These are phyloP conservation scores for Sacculina carcini DNA, from an alignment of 2,888 invertebrate species.

Conservation along the genomic window DNA sequence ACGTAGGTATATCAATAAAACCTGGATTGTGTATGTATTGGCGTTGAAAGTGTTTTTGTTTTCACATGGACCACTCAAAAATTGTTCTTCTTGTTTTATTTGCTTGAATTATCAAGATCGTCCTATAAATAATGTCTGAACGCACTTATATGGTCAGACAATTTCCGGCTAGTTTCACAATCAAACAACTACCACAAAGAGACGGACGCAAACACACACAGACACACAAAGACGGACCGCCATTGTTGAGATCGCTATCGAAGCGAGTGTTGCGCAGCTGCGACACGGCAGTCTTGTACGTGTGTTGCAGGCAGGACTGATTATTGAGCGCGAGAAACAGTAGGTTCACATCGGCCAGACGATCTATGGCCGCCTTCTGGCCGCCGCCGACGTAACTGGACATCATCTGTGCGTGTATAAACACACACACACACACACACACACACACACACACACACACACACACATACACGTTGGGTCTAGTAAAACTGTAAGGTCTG, in stretches of 20 bases:
- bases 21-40: no score
- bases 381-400: slow-evolving; percentile 15
- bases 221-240: slow-evolving; percentile 6
- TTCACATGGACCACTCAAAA: no score
- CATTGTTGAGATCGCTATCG: slow-evolving; percentile 25
- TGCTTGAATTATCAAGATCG: no score
- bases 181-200: slow-evolving; percentile 1
- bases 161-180: no score
- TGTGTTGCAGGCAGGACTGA: slow-evolving; percentile 54
- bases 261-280: slow-evolving; percentile 38
- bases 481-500: no score
- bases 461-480: no score
- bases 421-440: neutral
- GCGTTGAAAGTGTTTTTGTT: no score
- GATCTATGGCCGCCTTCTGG: slow-evolving; percentile 32
- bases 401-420: neutral
- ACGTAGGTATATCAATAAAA: no score
- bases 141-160: no score
- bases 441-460: no score
- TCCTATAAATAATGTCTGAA: no score
- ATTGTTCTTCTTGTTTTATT: no score
- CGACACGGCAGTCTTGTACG: slow-evolving; percentile 44
- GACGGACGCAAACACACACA: neutral
- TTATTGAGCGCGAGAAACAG: slow-evolving; percentile 35
- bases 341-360: slow-evolving; percentile 43